A percentile compares a stretch with the other conserved stretches of the same genome.
Conservation (phyloP, 2,113 vertebrate genomes). For the Sinocyclocheilus anophthalmus region DNA sequence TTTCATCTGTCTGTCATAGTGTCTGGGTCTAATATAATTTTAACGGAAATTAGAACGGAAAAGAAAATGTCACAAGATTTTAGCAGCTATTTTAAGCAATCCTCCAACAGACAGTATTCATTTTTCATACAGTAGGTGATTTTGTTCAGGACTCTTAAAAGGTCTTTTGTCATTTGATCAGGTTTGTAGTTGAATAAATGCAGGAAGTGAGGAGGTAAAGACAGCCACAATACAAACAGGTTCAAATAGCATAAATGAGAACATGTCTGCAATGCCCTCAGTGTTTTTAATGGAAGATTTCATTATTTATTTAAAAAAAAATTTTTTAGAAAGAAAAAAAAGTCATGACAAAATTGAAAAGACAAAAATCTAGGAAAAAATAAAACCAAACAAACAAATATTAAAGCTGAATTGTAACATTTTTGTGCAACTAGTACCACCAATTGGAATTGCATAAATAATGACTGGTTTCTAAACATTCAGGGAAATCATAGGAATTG, state of each 20-base stretch:
- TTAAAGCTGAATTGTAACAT: not conserved
- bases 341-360: not conserved
- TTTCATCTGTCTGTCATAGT: slow-evolving; percentile 34
- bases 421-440: not conserved
- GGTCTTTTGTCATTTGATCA: slow-evolving; percentile 19
- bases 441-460: not conserved
- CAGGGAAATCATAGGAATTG: not conserved
- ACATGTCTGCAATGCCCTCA: not conserved
- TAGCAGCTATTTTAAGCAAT: slow-evolving; percentile 48
- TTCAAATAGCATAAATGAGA: not conserved
- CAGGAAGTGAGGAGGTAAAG: not conserved
- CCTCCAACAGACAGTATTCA: slow-evolving; percentile 10
- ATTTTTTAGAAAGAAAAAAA: not conserved
- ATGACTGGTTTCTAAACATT: not conserved
- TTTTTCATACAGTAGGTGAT: slow-evolving; percentile 39
- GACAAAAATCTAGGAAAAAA: not conserved
- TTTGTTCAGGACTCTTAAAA: slow-evolving; percentile 31
- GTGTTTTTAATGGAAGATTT: not conserved
- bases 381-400: not conserved
- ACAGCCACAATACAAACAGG: not conserved
- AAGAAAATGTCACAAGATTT: slow-evolving; percentile 45
- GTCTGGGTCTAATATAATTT: slow-evolving; percentile 30
- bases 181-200: slow-evolving; percentile 19
- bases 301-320: no score
- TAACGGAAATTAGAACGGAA: slow-evolving; percentile 52